Conservation (phyloP, 2,888 invertebrate species). For the Drosophila nigritarsus region DNA sequence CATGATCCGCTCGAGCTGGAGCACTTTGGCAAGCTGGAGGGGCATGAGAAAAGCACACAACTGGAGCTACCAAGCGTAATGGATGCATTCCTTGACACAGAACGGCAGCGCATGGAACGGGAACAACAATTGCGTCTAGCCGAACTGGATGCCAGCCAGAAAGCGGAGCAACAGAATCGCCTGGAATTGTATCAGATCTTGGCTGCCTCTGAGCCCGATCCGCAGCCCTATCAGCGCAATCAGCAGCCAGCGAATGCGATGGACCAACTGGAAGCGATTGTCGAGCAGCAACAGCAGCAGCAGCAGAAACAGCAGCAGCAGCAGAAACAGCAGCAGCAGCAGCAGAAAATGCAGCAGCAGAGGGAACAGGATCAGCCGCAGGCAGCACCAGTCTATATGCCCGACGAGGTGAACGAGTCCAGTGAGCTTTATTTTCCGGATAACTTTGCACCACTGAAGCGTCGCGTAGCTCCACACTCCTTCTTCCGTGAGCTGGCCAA, state of each 20-base stretch:
- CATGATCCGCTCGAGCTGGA: slow-evolving; percentile 80
- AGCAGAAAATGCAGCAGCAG: slow-evolving; percentile 40
- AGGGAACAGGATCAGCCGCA: slow-evolving; percentile 39
- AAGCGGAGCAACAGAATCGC: slow-evolving; percentile 77
- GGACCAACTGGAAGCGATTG: slow-evolving; percentile 68
- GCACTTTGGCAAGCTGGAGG: slow-evolving; percentile 76
- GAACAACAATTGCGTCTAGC: slow-evolving; percentile 63
- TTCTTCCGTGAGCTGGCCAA: slow-evolving; percentile 80
- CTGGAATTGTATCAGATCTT: slow-evolving; percentile 83
- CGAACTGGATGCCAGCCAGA: slow-evolving; percentile 70
- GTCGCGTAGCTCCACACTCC: slow-evolving; percentile 55
- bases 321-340: slow-evolving; percentile 37
- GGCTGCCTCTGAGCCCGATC: slow-evolving; percentile 83
- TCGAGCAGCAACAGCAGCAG: slow-evolving; percentile 61
- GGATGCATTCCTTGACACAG: slow-evolving; percentile 77
- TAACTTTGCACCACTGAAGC: slow-evolving; percentile 75
- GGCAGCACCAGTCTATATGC: slow-evolving; percentile 59
- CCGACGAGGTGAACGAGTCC: slow-evolving; percentile 74
- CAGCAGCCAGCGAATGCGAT: slow-evolving; percentile 54
- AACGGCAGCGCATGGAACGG: slow-evolving; percentile 72
- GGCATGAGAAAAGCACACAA: slow-evolving; percentile 55
- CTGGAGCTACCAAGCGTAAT: slow-evolving; percentile 73
- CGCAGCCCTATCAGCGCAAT: slow-evolving; percentile 80
- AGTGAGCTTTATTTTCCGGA: slow-evolving; percentile 81
- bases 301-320: slow-evolving; percentile 42